phyloP scores from a whole-genome alignment of 2,888 invertebrate genomes.

The Sepiola atlantica region DNA sequence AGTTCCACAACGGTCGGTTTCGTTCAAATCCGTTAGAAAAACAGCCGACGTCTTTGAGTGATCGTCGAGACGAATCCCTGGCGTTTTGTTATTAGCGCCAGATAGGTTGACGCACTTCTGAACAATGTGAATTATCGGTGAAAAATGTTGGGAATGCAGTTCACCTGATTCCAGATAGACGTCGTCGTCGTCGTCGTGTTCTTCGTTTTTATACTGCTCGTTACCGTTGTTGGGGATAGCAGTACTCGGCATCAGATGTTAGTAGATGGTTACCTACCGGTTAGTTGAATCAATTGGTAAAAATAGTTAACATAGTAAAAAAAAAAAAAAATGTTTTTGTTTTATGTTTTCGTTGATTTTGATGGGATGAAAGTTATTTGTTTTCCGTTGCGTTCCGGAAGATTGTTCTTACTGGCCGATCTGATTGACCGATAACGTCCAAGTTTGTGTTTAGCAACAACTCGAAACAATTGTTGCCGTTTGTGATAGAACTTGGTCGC shows the following conservation, averaged over 20 bases:
- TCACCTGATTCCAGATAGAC: background rate
- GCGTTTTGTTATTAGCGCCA: background rate
- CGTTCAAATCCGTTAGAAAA: background rate
- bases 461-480: background rate
- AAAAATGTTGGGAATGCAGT: background rate
- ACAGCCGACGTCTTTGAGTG: background rate
- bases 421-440: background rate
- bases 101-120: background rate
- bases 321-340: background rate
- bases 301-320: background rate
- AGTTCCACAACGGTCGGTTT: background rate
- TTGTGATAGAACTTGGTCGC: background rate
- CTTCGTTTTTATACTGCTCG: background rate
- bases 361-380: background rate
- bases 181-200: background rate
- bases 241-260: constrained; percentile 40
- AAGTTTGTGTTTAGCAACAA: background rate
- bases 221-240: background rate
- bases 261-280: background rate
- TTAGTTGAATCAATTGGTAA: background rate
- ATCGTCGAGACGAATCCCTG: background rate
- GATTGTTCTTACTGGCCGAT: background rate
- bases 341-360: background rate
- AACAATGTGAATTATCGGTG: background rate
- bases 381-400: background rate